Percentiles rank a stretch among this genome's conserved stretches.
Evolutionary conservation across 2,113 vertebrate genomes (phyloP).

Genomic region (Charadrius vociferus): DNA sequence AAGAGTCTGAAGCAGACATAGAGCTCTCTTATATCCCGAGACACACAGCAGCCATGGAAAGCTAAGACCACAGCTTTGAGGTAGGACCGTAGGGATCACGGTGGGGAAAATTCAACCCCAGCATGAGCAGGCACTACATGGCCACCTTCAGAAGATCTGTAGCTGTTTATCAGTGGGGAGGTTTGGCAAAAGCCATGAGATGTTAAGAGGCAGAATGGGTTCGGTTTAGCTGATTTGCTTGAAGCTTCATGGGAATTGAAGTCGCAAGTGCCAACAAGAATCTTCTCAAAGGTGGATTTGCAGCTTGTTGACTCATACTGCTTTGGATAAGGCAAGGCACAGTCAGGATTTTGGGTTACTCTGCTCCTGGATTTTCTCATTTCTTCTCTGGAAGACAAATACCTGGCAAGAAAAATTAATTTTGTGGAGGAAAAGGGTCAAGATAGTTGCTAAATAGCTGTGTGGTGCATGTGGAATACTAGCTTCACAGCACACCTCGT

Average conservation of each 20-base stretch:
- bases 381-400: neutral
- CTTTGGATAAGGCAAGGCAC: neutral
- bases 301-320: rapidly evolving
- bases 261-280: neutral
- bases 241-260: neutral
- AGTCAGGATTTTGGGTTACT: neutral
- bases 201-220: neutral
- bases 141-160: neutral
- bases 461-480: neutral
- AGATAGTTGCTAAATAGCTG: neutral
- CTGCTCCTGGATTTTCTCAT: neutral
- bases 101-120: neutral
- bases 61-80: neutral
- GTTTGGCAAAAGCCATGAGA: neutral
- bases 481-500: neutral
- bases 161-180: neutral
- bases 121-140: rapidly evolving
- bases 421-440: neutral
- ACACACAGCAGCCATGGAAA: neutral
- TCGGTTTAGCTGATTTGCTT: neutral
- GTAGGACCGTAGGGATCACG: rapidly evolving
- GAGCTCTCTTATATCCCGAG: neutral
- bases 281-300: neutral
- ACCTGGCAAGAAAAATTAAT: neutral
- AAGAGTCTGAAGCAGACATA: neutral